Evolutionary conservation across 2,888 invertebrate species (phyloP), one percentile per base, ranked within the genome.

Genomic region (Cataglyphis cursor): DNA sequence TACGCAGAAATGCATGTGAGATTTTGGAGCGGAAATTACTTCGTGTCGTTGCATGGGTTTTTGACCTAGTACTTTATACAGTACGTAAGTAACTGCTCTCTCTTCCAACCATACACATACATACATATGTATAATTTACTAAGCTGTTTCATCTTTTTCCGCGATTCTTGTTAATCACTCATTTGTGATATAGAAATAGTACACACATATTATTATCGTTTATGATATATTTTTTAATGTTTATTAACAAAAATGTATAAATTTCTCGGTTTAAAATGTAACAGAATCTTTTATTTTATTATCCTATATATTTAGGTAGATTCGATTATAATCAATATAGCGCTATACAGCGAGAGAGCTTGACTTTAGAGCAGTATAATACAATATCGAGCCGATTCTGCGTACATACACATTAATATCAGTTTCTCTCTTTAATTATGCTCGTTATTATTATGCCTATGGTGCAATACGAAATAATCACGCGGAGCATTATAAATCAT

Each of bases 1-100:
- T 90, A 90, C 88, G 87, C 83, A 87, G 90, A 91, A 92, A 91
- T 91, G 87, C 90, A 91, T 87, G 90, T 85, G 91, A 91, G 90
- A 92, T 90, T 92, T 92, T 85, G 76, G 81, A 86, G 83, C 81
- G 86, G 89, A 90, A 90, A 91, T 90, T 90, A 87, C 90, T 89
- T 76, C 85, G 83, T 76, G 85, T 57, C 66, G 35, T 82, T 24
- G 70, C 38, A 74, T 82, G 85, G 73, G 81, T 61, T 54, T 80
- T 59, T 62, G 41, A 38, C 51, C 10, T 70, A n/a, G 76, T 57
- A 78, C 85, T 76, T 84, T 78, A 28, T 48, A 74, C 35, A 64
- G 35, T 41, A 28, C n/a, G 57, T 81, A 86, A 89, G 87, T 87
- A 70, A 76, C 75, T 9, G 66, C 61, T 38, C 74, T 35, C 54